These are phyloP conservation scores for Tryphoninae sp. DNA, from an alignment of 2,888 invertebrate species.

Conservation along the genomic window DNA sequence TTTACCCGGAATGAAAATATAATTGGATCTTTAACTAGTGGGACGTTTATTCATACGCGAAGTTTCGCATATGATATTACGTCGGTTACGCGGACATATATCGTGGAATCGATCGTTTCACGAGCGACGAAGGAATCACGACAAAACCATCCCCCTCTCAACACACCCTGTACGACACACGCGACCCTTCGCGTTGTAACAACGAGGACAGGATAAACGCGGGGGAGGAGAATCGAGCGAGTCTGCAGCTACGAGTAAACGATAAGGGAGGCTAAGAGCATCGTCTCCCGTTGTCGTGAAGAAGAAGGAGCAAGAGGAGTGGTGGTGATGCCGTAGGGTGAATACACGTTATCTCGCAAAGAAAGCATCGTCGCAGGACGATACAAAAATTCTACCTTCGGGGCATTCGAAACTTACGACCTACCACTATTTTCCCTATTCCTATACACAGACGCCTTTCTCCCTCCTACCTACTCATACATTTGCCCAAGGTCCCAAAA, in stretches of 20 bases:
- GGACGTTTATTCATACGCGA: neutral
- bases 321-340: slow-evolving; percentile 28
- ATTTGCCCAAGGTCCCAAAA: too few species aligned
- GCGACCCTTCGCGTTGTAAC: neutral
- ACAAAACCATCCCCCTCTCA: neutral
- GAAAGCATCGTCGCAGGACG: slow-evolving; percentile 21
- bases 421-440: neutral
- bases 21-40: neutral
- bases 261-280: slow-evolving; percentile 15
- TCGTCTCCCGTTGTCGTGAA: slow-evolving; percentile 7
- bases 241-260: slow-evolving; percentile 32
- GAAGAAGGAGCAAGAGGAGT: neutral
- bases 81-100: neutral
- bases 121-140: neutral
- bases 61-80: neutral
- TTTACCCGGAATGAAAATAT: neutral
- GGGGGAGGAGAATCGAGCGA: neutral
- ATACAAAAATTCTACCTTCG: slow-evolving; percentile 13
- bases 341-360: slow-evolving; percentile 28
- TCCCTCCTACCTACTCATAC: too few species aligned
- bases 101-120: neutral
- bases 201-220: neutral
- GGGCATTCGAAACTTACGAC: slow-evolving; percentile 8
- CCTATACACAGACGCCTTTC: neutral
- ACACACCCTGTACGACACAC: neutral